Conservation (phyloP, 2,888 invertebrate genomes). For the Melieria picta region DNA sequence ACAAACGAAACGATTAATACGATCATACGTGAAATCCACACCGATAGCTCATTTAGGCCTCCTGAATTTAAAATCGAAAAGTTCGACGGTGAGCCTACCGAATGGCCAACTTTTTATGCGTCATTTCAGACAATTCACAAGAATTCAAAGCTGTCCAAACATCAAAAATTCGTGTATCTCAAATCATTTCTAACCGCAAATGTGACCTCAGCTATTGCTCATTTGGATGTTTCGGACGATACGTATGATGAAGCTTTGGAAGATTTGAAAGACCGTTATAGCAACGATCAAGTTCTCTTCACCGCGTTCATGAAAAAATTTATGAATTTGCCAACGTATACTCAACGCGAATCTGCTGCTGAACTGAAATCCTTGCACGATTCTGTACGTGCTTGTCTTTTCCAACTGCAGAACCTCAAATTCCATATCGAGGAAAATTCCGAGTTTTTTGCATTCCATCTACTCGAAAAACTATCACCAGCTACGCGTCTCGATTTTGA, state of each 20-base stretch:
- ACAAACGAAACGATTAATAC: conserved; percentile 12
- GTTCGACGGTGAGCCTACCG: conserved; percentile 23
- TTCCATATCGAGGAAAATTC: conserved; percentile 15
- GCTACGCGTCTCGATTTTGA: conserved; percentile 15
- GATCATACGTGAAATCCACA: conserved; percentile 28
- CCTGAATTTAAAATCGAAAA: conserved; percentile 26
- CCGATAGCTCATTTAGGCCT: conserved; percentile 28
- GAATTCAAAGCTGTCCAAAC: conserved; percentile 19
- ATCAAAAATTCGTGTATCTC: conserved; percentile 14
- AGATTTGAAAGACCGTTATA: conserved; percentile 7
- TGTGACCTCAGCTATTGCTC: conserved; percentile 8
- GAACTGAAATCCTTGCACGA: conserved; percentile 9
- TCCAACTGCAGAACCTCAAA: conserved; percentile 1
- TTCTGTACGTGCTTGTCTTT: neutral
- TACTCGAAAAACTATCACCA: conserved; percentile 14
- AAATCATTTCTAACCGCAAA: conserved; percentile 8
- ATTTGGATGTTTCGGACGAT: conserved; percentile 15
- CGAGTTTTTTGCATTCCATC: conserved; percentile 17
- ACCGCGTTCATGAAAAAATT: conserved; percentile 12
- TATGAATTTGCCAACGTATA: conserved; percentile 8
- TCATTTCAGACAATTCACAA: conserved; percentile 25
- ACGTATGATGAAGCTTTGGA: conserved; percentile 6
- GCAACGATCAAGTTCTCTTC: conserved; percentile 13
- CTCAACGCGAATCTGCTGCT: conserved; percentile 8
- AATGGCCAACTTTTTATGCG: conserved; percentile 21